These are phyloP conservation scores for Drosophila sechellia DNA, from an alignment of 1,140 invertebrate genomes.

Conservation along the genomic window DNA sequence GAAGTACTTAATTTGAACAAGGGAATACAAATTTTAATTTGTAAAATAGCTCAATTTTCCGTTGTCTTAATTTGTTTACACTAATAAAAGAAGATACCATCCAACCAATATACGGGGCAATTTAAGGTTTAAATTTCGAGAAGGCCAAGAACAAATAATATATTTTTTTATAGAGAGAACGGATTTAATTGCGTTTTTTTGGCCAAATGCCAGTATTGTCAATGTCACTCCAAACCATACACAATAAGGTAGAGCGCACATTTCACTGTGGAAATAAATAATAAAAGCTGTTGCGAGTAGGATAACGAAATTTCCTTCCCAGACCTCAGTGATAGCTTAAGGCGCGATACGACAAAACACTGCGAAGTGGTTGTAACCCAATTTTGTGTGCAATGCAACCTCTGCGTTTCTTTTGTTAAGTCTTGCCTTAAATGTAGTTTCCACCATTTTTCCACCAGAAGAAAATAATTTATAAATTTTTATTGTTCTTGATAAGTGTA, in stretches of 20 bases:
- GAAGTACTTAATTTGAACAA: slow-evolving; percentile 1
- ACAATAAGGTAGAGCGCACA: slow-evolving; percentile 25
- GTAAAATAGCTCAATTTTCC: background rate
- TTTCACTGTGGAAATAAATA: slow-evolving; percentile 37
- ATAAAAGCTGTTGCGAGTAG: slow-evolving; percentile 9
- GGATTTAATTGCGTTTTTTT: slow-evolving; percentile 27
- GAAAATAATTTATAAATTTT: no score
- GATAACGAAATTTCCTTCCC: slow-evolving; percentile 37
- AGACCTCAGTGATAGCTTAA: slow-evolving; percentile 4
- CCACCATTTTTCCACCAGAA: no score
- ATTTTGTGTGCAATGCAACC: background rate
- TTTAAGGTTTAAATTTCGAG: slow-evolving; percentile 1
- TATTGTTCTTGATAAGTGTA: background rate
- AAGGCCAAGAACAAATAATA: background rate
- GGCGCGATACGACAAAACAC: slow-evolving; percentile 26
- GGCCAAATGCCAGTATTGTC: slow-evolving; percentile 68
- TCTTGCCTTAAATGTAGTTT: background rate
- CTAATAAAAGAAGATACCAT: background rate
- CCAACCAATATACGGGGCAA: slow-evolving; percentile 31
- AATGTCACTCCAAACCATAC: slow-evolving; percentile 66
- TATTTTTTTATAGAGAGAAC: slow-evolving; percentile 2
- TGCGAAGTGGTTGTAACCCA: background rate
- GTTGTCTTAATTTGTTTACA: background rate
- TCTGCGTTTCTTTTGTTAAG: slow-evolving; percentile 7
- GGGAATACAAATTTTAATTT: background rate